Evolutionary conservation across 2,888 invertebrate species (phyloP), one percentile per base, ranked within the genome.

Genomic region (Anthophora plumipes): DNA sequence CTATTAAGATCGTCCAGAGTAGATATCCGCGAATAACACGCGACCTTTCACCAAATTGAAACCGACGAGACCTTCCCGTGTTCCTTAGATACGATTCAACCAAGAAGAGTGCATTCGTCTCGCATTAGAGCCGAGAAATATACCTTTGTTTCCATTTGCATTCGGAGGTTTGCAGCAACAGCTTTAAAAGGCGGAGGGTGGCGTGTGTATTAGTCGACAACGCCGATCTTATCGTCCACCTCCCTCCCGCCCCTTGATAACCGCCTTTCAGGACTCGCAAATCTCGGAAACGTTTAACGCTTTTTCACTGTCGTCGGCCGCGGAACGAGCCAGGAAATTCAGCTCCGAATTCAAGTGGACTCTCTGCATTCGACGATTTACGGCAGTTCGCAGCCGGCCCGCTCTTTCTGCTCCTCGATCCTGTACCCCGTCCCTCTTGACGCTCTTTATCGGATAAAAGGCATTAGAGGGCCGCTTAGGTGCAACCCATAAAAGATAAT

Each of bases 341-440:
- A 79, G 75, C 78, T 69, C 61, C 68, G 79, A 87, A 85, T 87
- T 87, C 87, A 84, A 87, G 84, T 84, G 80, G 85, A 87, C 84
- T 84, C 84, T 84, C 78, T 66, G 82, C 81, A 73, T 87, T 84
- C 79, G 61, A 84, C 79, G 80, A 87, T 88, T 87, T 87, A 87
- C 88, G 85, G 67, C 77, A 79, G 72, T 79, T 82, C 75, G 61
- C 75, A 31, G 39, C 60, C 41, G 41, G 43, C 60, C 64, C 54
- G 14, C 59, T 82, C 67, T 68, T 61, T 70, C 64, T 77, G 63
- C 71, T 73, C 50, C 43, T 22, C 52, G 68, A 52, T 50, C 63
- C 74, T 73, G 68, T n/a, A 46, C 31, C 55, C 22, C 68, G 67
- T 31, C 59, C 57, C 55, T 50, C 61, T 57, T 31, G 22, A 14